Evolutionary conservation across 2,113 vertebrate genomes (phyloP).

Genomic region (Antennarius striatus): DNA sequence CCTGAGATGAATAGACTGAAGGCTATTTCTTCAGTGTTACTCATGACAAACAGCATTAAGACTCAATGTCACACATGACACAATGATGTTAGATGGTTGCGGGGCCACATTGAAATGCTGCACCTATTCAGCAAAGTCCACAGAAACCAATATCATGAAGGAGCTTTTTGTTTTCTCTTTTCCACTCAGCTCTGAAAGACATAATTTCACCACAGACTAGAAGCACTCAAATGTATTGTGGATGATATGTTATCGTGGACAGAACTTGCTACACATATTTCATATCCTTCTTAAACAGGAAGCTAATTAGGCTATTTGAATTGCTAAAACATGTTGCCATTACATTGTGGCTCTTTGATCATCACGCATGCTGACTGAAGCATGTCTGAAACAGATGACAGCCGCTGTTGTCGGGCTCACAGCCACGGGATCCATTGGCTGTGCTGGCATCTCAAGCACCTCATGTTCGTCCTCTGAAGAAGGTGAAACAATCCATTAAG

Average conservation of each 20-base stretch:
- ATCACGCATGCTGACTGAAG: slow-evolving; percentile 67
- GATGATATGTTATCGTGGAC: slow-evolving; percentile 10
- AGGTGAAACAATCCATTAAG: slow-evolving; percentile 79
- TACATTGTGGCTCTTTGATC: slow-evolving; percentile 62
- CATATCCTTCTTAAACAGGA: slow-evolving; percentile 59
- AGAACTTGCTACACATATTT: slow-evolving; percentile 55
- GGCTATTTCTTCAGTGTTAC: slow-evolving; percentile 43
- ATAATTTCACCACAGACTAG: slow-evolving; percentile 50
- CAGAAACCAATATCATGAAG: slow-evolving; percentile 1
- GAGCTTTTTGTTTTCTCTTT: background rate
- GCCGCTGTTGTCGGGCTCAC: slow-evolving; percentile 56
- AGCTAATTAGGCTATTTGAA: slow-evolving; percentile 64
- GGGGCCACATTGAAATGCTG: background rate
- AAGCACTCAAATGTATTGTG: slow-evolving; percentile 45
- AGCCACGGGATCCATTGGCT: slow-evolving; percentile 70
- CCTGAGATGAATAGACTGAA: slow-evolving; percentile 7
- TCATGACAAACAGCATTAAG: slow-evolving; percentile 6
- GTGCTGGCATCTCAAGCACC: slow-evolving; percentile 76
- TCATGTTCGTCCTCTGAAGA: slow-evolving; percentile 75
- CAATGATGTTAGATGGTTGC: slow-evolving; percentile 14
- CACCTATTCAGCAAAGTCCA: slow-evolving; percentile 10
- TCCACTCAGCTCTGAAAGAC: slow-evolving; percentile 19
- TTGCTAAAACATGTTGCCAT: slow-evolving; percentile 50
- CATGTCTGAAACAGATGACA: slow-evolving; percentile 68
- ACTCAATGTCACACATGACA: slow-evolving; percentile 3